A percentile compares a stretch with the other conserved stretches of the same genome.
Evolutionary conservation across 2,888 invertebrate species (phyloP).

Genomic region (Rotaria sp.): DNA sequence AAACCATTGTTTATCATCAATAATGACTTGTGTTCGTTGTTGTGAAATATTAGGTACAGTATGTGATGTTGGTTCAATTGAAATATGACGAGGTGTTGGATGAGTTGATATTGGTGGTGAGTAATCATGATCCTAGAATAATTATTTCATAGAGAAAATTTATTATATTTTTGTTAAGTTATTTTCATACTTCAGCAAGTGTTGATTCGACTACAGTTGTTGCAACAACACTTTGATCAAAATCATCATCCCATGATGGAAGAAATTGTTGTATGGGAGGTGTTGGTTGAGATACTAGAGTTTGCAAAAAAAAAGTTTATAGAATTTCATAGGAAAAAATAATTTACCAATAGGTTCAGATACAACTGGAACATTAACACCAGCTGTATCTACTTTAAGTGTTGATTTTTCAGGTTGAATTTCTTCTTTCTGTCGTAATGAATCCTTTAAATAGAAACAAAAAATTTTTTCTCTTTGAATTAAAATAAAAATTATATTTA

Average conservation of each 20-base stretch:
- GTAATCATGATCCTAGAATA: neutral
- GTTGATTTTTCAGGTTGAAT: neutral
- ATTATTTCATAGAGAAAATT: neutral
- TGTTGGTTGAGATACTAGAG: neutral
- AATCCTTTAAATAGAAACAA: neutral
- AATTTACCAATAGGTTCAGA: neutral
- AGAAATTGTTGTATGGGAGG: neutral
- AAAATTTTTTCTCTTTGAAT: neutral
- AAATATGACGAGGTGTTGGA: neutral
- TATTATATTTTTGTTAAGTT: neutral
- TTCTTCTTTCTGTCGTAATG: neutral
- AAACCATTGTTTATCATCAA: conserved; percentile 63
- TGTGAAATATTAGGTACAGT: neutral
- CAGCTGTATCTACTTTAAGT: neutral
- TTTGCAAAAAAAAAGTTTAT: neutral
- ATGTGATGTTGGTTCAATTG: neutral
- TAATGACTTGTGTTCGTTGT: neutral
- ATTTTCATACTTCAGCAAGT: neutral
- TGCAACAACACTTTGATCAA: neutral
- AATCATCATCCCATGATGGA: conserved; percentile 21
- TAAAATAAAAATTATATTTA: neutral
- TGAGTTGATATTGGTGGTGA: neutral
- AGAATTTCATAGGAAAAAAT: neutral
- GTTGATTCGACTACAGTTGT: neutral
- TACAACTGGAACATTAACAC: neutral